Evolutionary conservation across 2,797 vertebrate species (phyloP), one percentile per base, ranked within the genome.

Genomic region (Pteronotus mesoamericanus): DNA sequence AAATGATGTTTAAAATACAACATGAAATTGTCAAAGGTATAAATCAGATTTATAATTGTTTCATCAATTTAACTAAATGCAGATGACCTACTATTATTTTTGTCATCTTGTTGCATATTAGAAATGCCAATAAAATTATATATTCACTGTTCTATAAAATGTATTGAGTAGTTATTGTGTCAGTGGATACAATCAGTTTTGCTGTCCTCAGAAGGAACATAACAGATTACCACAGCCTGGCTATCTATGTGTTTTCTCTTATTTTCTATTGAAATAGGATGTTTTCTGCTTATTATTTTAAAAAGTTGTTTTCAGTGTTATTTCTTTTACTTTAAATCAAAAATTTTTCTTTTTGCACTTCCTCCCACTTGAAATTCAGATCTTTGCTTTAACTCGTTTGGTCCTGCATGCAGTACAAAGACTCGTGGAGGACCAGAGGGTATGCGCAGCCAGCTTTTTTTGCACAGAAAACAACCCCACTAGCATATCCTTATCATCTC

Each of bases 1-100:
- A 89, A 89, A 82, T 68, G 1, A 71, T 91, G 6, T 61, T 97
- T 91, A 93, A 97, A 78, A 39, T 53, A 79, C 29, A 86, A 79
- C 3, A 71, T 55, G 51, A 74, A 95, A 21, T 64, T 19, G 2
- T 21, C 42, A 88, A 75, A 90, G 15, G 9, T 37, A 19, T 16
- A 72, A 89, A 24, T 66, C 14, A 85, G 2, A 85, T 77, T 74
- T 82, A 26, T 4, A 24, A 9, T 64, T 72, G 21, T 77, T 93
- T 87, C 71, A 78, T 91, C 55, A 59, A 53, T 68, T 75, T 84
- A 87, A 53, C 3, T 86, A 57, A 79, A n/a, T 74, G 14, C 9
- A 46, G 16, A 91, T 22, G n/a, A 29, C 44, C 82, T 88, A 84
- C 6, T 74, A 79, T 94, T 34, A 46, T 22, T 94, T 84, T 55